phyloP scores from a whole-genome alignment of 2,797 vertebrate species.

The Antennarius maculatus region DNA sequence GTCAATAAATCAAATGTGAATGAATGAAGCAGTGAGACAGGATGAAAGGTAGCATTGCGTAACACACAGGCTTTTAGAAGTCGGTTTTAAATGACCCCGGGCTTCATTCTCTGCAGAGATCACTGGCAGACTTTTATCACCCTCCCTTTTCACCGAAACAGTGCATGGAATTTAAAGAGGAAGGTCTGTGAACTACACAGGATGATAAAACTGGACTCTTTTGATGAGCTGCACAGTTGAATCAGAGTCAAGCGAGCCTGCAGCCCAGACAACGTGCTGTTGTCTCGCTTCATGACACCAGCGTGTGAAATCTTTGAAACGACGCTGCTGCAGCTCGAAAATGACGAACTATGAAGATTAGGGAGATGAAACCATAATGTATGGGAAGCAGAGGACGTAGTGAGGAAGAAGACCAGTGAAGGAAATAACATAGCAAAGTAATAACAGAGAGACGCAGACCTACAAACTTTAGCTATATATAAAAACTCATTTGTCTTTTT shows the following conservation, averaged over 20 bases:
- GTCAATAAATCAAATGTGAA: no score
- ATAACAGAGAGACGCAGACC: neutral
- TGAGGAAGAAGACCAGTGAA: constrained; percentile 4
- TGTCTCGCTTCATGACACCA: constrained; percentile 62
- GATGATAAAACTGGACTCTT: constrained; percentile 25
- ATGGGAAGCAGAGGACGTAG: constrained; percentile 1
- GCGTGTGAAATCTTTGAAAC: constrained; percentile 48
- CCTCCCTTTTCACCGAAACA: constrained; percentile 7
- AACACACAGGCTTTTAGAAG: neutral
- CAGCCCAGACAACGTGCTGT: constrained; percentile 37
- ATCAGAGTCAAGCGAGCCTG: constrained; percentile 46
- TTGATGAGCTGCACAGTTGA: constrained; percentile 49
- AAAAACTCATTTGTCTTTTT: neutral
- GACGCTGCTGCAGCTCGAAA: constrained; percentile 22
- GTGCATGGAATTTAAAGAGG: constrained; percentile 38
- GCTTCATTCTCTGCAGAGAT: neutral
- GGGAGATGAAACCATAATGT: neutral
- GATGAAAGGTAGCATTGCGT: constrained; percentile 12
- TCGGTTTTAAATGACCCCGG: constrained; percentile 16
- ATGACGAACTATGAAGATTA: constrained; percentile 8
- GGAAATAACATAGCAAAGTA: neutral
- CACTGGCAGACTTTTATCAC: neutral
- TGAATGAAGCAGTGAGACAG: no score
- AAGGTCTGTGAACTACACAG: constrained; percentile 40
- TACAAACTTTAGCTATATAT: no score